A percentile compares a stretch with the other conserved stretches of the same genome.
Conservation (phyloP, 2,113 vertebrate species). For the Cebus imitator region DNA sequence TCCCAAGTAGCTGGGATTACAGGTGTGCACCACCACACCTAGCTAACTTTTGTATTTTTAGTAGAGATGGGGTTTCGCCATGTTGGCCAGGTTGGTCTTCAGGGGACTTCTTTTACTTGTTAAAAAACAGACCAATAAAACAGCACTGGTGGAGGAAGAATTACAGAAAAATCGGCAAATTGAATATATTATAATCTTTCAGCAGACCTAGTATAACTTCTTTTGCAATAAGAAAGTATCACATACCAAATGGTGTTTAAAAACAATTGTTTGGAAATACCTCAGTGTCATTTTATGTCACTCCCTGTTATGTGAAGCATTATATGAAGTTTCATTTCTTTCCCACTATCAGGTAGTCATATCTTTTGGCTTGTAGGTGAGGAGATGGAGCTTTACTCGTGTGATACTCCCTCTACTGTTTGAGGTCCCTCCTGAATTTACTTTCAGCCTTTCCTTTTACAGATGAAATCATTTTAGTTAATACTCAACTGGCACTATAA, state of each 20-base stretch:
- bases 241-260: background rate
- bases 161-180: background rate
- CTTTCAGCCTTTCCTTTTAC: background rate
- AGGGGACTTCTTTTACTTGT: background rate
- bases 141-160: background rate
- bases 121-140: background rate
- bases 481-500: background rate
- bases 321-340: background rate
- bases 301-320: background rate
- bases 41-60: no score
- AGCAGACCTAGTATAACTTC: background rate
- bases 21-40: no score
- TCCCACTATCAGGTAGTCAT: no score
- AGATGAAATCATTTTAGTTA: background rate
- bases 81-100: no score
- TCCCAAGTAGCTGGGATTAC: no score
- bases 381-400: no score
- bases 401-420: no score
- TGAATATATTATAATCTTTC: rapidly evolving
- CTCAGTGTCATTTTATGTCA: background rate
- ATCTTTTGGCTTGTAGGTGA: background rate
- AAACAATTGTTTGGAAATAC: background rate
- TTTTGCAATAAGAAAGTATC: background rate
- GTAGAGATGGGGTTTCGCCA: no score
- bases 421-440: background rate